Percentiles rank a stretch among this genome's conserved stretches.
These are phyloP conservation scores for Polypterus senegalus DNA, from an alignment of 2,113 vertebrate species.

Conservation along the genomic window DNA sequence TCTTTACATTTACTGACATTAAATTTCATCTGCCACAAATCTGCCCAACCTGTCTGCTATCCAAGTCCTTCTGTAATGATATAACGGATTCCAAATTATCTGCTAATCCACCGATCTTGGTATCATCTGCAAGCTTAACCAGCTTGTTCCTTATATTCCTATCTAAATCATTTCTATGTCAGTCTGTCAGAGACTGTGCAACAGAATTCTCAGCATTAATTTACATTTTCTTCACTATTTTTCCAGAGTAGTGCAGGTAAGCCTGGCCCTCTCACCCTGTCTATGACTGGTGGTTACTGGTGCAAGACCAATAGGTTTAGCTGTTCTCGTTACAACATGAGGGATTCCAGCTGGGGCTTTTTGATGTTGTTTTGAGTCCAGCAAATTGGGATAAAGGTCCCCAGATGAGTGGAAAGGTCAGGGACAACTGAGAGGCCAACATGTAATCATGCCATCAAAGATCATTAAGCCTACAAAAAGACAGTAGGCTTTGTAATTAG, in stretches of 20 bases:
- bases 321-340: conserved; percentile 12
- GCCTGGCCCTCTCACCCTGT: conserved; percentile 14
- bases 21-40: too few species aligned
- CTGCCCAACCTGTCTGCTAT: too few species aligned
- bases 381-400: conserved; percentile 15
- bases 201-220: too few species aligned
- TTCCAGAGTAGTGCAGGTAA: conserved; percentile 12
- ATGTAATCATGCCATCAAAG: conserved; percentile 7
- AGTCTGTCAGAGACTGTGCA: too few species aligned
- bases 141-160: too few species aligned
- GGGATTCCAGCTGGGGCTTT: conserved; percentile 1
- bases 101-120: too few species aligned
- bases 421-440: conserved; percentile 24
- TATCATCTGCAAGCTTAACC: too few species aligned
- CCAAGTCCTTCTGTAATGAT: too few species aligned
- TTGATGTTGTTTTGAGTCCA: conserved; percentile 10
- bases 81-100: too few species aligned
- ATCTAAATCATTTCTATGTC: too few species aligned
- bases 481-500: conserved; percentile 6
- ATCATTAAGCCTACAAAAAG: conserved; percentile 15
- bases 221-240: too few species aligned
- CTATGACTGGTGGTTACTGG: conserved; percentile 14
- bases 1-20: too few species aligned
- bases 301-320: conserved; percentile 24
- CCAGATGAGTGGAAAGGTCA: conserved; percentile 28